phyloP scores from a whole-genome alignment of 2,113 vertebrate species.

The Nipponia nippon region DNA sequence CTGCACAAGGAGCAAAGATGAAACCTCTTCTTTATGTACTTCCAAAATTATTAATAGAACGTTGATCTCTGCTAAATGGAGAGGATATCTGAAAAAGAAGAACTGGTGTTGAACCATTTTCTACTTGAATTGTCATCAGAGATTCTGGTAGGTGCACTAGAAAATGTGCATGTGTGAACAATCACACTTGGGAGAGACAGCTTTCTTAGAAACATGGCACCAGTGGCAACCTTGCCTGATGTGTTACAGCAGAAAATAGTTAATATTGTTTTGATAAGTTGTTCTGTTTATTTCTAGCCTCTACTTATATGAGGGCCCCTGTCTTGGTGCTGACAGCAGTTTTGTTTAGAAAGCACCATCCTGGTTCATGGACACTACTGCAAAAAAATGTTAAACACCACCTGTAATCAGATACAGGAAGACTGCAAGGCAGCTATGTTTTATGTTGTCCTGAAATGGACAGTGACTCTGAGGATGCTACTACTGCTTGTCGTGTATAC shows the following conservation, averaged over 20 bases:
- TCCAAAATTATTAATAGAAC: background rate
- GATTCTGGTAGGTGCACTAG: background rate
- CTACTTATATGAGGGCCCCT: background rate
- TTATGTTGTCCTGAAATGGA: background rate
- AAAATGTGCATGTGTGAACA: background rate
- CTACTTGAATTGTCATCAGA: background rate
- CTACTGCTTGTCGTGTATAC: background rate
- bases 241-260: background rate
- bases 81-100: background rate
- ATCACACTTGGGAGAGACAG: background rate
- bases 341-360: background rate
- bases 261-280: background rate
- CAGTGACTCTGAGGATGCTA: background rate
- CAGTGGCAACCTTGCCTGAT: background rate
- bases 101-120: background rate
- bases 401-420: background rate
- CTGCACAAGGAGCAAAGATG: background rate
- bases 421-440: background rate
- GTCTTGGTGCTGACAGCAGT: background rate
- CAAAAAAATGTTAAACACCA: background rate
- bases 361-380: background rate
- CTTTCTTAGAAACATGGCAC: background rate
- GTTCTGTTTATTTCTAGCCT: background rate
- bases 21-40: background rate
- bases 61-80: background rate